Base-by-base conservation (phyloP, 2,113 vertebrate species). In the Argyrosomus japonicus region DNA sequence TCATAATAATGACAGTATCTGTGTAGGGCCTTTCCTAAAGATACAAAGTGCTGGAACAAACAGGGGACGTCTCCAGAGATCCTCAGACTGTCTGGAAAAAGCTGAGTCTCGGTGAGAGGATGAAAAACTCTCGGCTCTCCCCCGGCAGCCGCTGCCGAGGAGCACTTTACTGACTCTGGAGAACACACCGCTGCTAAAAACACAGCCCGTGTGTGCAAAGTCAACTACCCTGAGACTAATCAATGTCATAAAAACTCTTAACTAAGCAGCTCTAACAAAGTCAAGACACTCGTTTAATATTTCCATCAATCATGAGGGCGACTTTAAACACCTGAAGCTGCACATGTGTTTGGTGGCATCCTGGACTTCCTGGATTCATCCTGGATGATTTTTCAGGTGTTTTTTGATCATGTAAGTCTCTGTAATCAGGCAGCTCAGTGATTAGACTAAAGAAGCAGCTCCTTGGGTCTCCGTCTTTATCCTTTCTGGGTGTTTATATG, bases 31-130 rank as follows among this genome's bases (percentile, higher is more conserved):
- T 71, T 45, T 32, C 25, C 65, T 29, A 43, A 63, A 61, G 56
- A 58, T 18, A 76, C 47, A 84, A 63, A 77, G 68, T 61, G 57
- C 32, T 9, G 58, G 13, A 47, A 56, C 18, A 54, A 75, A 68
- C 54, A 58, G 8, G 36, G 19, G 11, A 1, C 36, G 29, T 87
- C 84, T 80, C 81, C 19, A 45, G 81, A 74, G 84, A 87, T 2
- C 25, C 56, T 6, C 29, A 17, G 63, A 47, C 79, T 6, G 21
- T 12, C 58, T 51, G 7, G n/a, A 19, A 43, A 9, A 25, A 71
- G 43, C 71, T 1, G 25, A 23, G 68, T 8, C 43, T 32, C 7
- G 3, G 47, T 25, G 2, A 69, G 69, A 75, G 19, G n/a, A 48
- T n/a, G 6, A 71, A 17, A 47, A 76, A 58, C 48, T 29, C 47